These are phyloP conservation scores for Meloidogyne floridensis DNA, from an alignment of 1,140 invertebrate genomes.

Conservation along the genomic window DNA sequence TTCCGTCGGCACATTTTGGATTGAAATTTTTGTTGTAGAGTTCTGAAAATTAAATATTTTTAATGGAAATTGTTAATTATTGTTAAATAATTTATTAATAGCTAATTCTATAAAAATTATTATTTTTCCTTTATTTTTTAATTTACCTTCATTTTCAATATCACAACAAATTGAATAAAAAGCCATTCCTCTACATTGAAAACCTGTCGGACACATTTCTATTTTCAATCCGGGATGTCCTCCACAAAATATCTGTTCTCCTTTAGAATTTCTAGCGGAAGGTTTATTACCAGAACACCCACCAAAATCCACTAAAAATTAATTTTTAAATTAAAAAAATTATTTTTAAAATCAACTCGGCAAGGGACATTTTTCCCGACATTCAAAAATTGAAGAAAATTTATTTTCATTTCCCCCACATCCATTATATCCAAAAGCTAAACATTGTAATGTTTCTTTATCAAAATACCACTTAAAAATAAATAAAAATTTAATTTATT, in stretches of 20 bases:
- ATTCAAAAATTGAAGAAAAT: constrained; percentile 30
- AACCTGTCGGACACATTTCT: constrained; percentile 32
- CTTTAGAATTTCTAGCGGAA: constrained; percentile 30
- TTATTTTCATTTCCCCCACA: constrained; percentile 44
- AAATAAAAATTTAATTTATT: background rate
- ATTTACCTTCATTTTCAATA: constrained; percentile 28
- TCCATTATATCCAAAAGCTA: constrained; percentile 39
- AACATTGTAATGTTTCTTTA: constrained; percentile 21
- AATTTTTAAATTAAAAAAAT: background rate
- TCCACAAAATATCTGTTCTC: constrained; percentile 30
- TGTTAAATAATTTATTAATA: no score
- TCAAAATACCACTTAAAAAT: constrained; percentile 39
- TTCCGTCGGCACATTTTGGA: constrained; percentile 1
- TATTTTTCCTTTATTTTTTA: background rate
- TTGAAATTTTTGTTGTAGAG: background rate
- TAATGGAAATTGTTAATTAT: no score
- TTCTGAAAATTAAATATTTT: background rate
- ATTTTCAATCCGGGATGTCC: background rate
- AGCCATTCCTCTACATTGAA: constrained; percentile 26
- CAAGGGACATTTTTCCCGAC: constrained; percentile 30
- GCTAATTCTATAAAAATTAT: background rate
- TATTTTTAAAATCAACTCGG: background rate
- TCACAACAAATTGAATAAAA: constrained; percentile 35
- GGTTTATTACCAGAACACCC: constrained; percentile 30
- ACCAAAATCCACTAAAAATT: constrained; percentile 32